Percentiles rank a stretch among this genome's conserved stretches.
phyloP scores from a whole-genome alignment of 2,113 vertebrate species.

The Eidolon helvum region DNA sequence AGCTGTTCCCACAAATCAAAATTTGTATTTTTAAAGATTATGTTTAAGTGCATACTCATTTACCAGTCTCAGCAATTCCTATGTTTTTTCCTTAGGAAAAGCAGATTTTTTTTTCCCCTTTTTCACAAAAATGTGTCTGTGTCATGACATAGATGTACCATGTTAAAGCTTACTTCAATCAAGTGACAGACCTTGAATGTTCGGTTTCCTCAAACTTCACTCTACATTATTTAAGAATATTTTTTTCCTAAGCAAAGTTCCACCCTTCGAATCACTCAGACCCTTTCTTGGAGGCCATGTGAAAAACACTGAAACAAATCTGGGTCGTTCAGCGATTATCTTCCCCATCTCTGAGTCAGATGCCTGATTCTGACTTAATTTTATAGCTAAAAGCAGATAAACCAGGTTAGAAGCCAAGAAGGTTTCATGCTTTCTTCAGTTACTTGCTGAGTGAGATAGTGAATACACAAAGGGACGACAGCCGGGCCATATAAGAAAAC shows the following conservation, averaged over 20 bases:
- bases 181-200: fast-evolving
- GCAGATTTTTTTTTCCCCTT: neutral
- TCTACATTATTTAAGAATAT: neutral
- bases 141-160: fast-evolving
- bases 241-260: neutral
- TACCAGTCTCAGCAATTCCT: fast-evolving
- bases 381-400: neutral
- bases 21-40: neutral
- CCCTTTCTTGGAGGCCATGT: neutral
- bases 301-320: neutral
- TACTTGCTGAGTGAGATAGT: neutral
- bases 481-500: fast-evolving
- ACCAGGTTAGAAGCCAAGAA: neutral
- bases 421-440: neutral
- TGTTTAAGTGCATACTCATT: neutral
- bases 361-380: neutral
- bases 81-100: neutral
- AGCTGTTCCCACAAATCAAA: neutral
- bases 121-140: fast-evolving
- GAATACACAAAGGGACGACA: fast-evolving
- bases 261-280: neutral
- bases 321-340: neutral
- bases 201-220: neutral
- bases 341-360: neutral
- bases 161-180: fast-evolving